Conservation (phyloP, 2,797 vertebrate species). For the Uromys caudimaculatus region DNA sequence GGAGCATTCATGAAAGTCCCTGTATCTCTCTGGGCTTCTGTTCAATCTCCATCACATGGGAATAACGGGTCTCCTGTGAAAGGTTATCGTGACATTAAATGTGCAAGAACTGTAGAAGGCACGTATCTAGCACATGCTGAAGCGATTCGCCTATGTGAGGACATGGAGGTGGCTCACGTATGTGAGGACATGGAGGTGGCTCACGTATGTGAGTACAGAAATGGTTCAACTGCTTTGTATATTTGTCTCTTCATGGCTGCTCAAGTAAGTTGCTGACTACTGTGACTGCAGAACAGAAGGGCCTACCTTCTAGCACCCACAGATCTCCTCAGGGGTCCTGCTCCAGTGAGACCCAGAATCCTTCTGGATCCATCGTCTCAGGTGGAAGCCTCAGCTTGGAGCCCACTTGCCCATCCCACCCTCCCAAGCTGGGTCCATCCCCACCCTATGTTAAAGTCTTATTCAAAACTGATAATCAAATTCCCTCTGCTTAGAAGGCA, state of each 20-base stretch:
- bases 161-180: rapidly evolving
- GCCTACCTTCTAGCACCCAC: background rate
- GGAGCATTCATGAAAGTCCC: background rate
- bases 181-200: background rate
- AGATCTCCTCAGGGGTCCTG: background rate
- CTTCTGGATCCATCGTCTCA: background rate
- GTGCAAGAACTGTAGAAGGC: background rate
- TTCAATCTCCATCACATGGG: background rate
- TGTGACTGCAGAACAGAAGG: background rate
- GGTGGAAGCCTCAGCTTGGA: background rate
- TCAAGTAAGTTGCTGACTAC: background rate
- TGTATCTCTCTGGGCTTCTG: background rate
- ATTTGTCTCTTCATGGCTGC: background rate
- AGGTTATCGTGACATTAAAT: background rate
- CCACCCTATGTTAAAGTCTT: background rate
- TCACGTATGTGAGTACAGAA: background rate
- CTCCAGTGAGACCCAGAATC: background rate
- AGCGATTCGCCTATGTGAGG: background rate
- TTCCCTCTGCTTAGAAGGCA: background rate
- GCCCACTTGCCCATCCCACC: background rate
- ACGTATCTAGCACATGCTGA: background rate
- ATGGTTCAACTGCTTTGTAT: background rate
- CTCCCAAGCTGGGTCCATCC: background rate
- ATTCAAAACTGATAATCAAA: background rate
- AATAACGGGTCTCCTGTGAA: background rate